Percentiles rank a stretch among this genome's conserved stretches.
Evolutionary conservation across 2,113 vertebrate species (phyloP).

Genomic region (Psephotus haematonotus): DNA sequence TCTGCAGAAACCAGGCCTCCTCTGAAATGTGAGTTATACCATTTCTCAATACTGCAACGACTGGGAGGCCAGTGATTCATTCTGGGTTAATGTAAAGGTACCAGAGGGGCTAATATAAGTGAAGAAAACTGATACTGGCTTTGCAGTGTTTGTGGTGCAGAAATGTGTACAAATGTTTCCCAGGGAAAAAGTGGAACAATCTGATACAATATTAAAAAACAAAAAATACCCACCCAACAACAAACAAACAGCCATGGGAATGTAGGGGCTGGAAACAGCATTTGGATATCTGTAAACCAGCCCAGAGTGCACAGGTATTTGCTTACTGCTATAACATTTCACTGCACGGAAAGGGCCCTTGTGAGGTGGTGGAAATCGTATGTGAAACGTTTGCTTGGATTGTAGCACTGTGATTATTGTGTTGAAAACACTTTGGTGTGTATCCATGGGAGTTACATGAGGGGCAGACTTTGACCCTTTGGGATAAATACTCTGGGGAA

Average conservation of each 20-base stretch:
- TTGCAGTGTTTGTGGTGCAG: constrained; percentile 23
- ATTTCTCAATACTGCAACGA: not conserved
- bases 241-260: constrained; percentile 25
- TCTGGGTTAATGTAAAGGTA: constrained; percentile 38
- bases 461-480: constrained; percentile 7
- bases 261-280: not conserved
- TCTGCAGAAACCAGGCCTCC: not conserved
- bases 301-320: not conserved
- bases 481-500: constrained; percentile 16
- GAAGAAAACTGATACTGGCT: constrained; percentile 41
- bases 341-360: not conserved
- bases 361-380: not conserved
- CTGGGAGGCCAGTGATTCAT: constrained; percentile 39
- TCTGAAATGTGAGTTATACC: constrained; percentile 29
- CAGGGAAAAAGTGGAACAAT: constrained; percentile 11
- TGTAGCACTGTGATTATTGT: not conserved
- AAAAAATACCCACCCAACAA: not conserved
- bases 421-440: not conserved
- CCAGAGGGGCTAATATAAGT: constrained; percentile 40
- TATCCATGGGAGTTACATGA: not conserved
- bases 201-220: not conserved
- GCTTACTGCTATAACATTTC: not conserved
- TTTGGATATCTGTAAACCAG: constrained; percentile 27
- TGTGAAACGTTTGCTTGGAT: not conserved
- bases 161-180: constrained; percentile 15